Evolutionary conservation across 2,888 invertebrate genomes (phyloP).

Genomic region (Arge pagana): DNA sequence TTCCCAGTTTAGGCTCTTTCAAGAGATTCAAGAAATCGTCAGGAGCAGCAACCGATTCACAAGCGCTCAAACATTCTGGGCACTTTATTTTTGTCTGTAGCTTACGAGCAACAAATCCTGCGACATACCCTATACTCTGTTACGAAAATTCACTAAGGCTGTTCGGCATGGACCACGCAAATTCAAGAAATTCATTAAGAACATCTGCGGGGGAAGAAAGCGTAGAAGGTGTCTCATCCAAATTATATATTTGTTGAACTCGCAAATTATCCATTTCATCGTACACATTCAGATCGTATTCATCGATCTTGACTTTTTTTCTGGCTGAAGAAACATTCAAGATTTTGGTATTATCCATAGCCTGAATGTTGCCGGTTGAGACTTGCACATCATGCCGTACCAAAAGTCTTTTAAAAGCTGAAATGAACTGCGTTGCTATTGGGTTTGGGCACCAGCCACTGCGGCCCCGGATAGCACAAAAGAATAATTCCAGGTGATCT

Average conservation of each 20-base stretch:
- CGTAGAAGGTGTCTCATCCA: not conserved
- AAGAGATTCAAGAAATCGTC: too few species aligned
- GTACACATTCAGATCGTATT: not conserved
- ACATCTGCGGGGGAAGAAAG: not conserved
- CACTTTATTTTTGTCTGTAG: not conserved
- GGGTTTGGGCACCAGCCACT: constrained; percentile 14
- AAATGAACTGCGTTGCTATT: constrained; percentile 8
- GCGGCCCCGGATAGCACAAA: not conserved
- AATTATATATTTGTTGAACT: constrained; percentile 7
- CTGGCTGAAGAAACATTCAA: not conserved
- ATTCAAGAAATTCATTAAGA: constrained; percentile 1
- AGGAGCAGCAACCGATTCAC: not conserved
- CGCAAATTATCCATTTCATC: constrained; percentile 12
- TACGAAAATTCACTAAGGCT: constrained; percentile 5
- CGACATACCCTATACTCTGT: constrained; percentile 6
- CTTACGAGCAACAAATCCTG: not conserved
- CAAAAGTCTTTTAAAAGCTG: constrained; percentile 6
- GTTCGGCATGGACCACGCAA: constrained; percentile 1
- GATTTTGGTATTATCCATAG: not conserved
- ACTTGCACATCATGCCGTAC: constrained; percentile 1
- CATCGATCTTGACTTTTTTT: not conserved
- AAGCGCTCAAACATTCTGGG: not conserved
- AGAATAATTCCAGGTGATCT: constrained; percentile 4
- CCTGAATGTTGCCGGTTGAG: not conserved
- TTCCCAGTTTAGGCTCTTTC: too few species aligned